Evolutionary conservation across 2,113 vertebrate species (phyloP).

Genomic region (Hiodon alosoides): DNA sequence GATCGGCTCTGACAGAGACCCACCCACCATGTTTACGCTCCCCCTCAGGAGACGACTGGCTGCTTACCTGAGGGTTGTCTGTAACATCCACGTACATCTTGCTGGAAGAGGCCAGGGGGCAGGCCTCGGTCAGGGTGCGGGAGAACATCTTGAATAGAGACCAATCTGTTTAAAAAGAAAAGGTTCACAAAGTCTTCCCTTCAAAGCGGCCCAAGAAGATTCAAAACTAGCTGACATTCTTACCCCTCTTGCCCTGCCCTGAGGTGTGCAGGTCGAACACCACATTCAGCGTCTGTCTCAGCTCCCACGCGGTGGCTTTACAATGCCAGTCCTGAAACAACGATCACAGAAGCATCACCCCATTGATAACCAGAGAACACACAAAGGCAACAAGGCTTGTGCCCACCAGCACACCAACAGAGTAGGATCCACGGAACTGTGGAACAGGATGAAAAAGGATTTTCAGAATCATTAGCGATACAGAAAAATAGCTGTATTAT

Average conservation of each 20-base stretch:
- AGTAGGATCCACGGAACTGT: neutral
- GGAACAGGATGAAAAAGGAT: too few species aligned
- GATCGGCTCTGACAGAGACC: neutral
- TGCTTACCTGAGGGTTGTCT: conserved; percentile 73
- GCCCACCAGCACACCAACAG: neutral
- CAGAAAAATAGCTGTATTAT: too few species aligned
- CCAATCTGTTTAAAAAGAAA: conserved; percentile 74
- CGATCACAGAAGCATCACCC: neutral
- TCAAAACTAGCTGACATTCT: conserved; percentile 10
- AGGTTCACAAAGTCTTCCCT: neutral
- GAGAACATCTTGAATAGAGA: conserved; percentile 97
- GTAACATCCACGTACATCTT: conserved; percentile 88
- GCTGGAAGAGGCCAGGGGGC: conserved; percentile 87
- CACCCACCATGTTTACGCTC: neutral
- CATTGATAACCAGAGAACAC: too few species aligned
- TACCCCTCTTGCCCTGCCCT: conserved; percentile 82
- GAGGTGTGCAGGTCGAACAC: conserved; percentile 86
- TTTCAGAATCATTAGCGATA: too few species aligned
- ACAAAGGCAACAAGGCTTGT: neutral
- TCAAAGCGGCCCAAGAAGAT: neutral
- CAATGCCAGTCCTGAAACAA: conserved; percentile 69
- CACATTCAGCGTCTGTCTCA: conserved; percentile 86
- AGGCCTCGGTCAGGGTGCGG: conserved; percentile 84
- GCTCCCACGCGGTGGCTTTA: conserved; percentile 80
- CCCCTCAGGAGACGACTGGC: neutral